Percentiles rank a stretch among this genome's conserved stretches.
phyloP scores from a whole-genome alignment of 2,797 vertebrate species.

The Lycodopsis pacificus region DNA sequence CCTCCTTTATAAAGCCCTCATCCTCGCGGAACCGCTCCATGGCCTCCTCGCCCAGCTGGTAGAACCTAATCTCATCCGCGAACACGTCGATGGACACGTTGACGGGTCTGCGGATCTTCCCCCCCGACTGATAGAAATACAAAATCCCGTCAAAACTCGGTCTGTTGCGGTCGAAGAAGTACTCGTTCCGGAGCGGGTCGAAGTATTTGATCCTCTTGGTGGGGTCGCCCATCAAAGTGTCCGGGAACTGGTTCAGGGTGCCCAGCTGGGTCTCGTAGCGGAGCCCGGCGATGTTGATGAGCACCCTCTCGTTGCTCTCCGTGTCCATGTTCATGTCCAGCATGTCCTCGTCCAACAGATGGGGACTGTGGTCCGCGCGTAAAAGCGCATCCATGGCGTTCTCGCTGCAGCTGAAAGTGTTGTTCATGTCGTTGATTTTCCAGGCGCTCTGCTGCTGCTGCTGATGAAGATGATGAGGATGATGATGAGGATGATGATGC shows the following conservation, averaged over 20 bases:
- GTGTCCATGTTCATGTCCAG: constrained; percentile 81
- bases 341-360: constrained; percentile 85
- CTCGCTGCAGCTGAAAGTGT: constrained; percentile 77
- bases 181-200: constrained; percentile 96
- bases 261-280: constrained; percentile 94
- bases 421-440: constrained; percentile 89
- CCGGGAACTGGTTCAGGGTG: constrained; percentile 94
- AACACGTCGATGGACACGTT: constrained; percentile 97
- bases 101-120: constrained; percentile 93
- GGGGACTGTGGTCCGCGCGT: constrained; percentile 85
- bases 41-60: constrained; percentile 94
- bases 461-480: background rate
- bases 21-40: constrained; percentile 95
- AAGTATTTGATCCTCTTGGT: constrained; percentile 94
- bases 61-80: constrained; percentile 95
- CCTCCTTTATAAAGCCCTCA: constrained; percentile 94
- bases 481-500: background rate
- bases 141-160: constrained; percentile 96
- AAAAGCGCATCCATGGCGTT: constrained; percentile 80
- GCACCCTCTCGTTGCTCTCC: constrained; percentile 89
- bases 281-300: constrained; percentile 94
- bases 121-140: constrained; percentile 96
- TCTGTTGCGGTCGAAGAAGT: constrained; percentile 97
- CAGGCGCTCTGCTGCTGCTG: constrained; percentile 71
- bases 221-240: constrained; percentile 93